Base-by-base conservation (phyloP, 2,797 vertebrate genomes). In the Chaetophractus vellerosus region DNA sequence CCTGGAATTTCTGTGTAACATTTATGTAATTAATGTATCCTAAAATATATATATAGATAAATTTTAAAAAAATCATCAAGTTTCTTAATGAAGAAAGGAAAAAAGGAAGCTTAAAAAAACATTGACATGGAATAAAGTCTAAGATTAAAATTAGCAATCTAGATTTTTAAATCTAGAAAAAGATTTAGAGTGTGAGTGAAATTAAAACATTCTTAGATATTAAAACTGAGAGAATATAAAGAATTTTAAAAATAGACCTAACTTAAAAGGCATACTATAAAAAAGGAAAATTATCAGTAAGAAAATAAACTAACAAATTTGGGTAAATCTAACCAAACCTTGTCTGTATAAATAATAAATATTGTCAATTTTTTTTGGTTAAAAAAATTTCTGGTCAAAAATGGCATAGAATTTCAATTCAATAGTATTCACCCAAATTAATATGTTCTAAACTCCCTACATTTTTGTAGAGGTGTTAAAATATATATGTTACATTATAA, bases 71-170 rank as follows among this genome's bases (percentile, higher is more conserved):
- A n/a, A n/a, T n/a, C n/a, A n/a, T 21, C 9, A 18, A 5, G 9
- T 28, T 23, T 75, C 26, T 61, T 81, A 82, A 80, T 24, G 57
- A 38, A 94, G 59, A 83, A 78, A 33, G 7, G 38, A 72, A 94
- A 68, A 83, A 78, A 33, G 7, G 38, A 72, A 33, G 9, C 69
- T 52, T 38, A 85, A 57, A 72, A 78, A 23, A 68, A 74, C 59
- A 23, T 28, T 45, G 4, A 91, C 55, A 33, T 16, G 8, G 26
- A 2, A 24, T 83, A 55, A 55, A 55, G 18, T 55, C 50, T 19
- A 19, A 55, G 2, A 24, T 81, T 81, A 68, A 68, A 81, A 28
- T 18, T 55, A 50, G 9, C 74, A 86, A 31, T 50, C 38, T n/a
- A 81, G 21, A 87, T 23, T 38, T 80, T 41, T 63, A 14, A 50